A percentile compares a stretch with the other conserved stretches of the same genome.
These are phyloP conservation scores for Solenopsis fugax DNA, from an alignment of 1,140 invertebrate genomes.

Conservation along the genomic window DNA sequence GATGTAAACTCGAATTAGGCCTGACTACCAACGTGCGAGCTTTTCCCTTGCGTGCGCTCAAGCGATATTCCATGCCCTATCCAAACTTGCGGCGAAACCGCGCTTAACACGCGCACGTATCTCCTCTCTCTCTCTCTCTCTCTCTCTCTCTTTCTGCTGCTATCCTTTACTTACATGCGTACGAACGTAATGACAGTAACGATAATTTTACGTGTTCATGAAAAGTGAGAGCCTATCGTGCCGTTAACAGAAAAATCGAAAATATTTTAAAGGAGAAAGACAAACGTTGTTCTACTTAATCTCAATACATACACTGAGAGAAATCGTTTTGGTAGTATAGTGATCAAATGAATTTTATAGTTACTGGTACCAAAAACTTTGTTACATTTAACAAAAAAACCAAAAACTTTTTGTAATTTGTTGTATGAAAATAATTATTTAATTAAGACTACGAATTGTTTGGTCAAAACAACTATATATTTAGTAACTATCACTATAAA, in stretches of 20 bases:
- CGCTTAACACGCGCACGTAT: conserved; percentile 67
- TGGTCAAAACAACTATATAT: too few species aligned
- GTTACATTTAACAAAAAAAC: too few species aligned
- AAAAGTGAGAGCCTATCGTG: neutral
- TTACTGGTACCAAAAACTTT: too few species aligned
- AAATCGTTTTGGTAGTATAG: too few species aligned
- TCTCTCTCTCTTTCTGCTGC: too few species aligned
- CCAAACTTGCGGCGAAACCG: conserved; percentile 73
- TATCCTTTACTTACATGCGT: conserved; percentile 18
- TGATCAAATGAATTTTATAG: too few species aligned
- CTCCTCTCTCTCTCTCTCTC: neutral
- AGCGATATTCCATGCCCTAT: conserved; percentile 74
- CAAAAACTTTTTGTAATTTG: too few species aligned
- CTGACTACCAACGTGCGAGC: conserved; percentile 67
- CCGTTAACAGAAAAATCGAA: neutral
- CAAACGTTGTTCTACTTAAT: neutral
- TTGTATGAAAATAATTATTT: too few species aligned
- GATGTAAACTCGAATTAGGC: conserved; percentile 78
- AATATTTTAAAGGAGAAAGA: neutral
- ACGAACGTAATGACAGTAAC: conserved; percentile 33
- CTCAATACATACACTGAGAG: too few species aligned
- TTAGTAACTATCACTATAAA: too few species aligned
- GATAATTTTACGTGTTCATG: neutral
- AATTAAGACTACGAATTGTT: too few species aligned
- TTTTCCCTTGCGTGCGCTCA: conserved; percentile 72